Evolutionary conservation across 2,888 invertebrate genomes (phyloP).

Genomic region (Acanthococcus lagerstroemiae): DNA sequence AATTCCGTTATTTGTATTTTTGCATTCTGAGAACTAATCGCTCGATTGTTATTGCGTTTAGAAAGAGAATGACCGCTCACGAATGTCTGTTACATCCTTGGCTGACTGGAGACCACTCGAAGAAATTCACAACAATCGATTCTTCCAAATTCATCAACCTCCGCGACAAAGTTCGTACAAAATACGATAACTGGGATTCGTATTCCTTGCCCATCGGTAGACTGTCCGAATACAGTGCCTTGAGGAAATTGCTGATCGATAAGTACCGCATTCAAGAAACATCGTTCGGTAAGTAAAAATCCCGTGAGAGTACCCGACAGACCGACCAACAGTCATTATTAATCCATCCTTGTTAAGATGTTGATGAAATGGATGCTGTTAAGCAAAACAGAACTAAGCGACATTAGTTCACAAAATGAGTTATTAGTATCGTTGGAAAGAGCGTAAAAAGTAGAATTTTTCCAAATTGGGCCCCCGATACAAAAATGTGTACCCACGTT

Average conservation of each 20-base stretch:
- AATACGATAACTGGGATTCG: constrained; percentile 69
- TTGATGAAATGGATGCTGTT: too few relatives aligned
- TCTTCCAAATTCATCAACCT: constrained; percentile 75
- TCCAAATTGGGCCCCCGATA: too few relatives aligned
- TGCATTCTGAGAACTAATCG: too few relatives aligned
- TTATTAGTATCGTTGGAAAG: too few relatives aligned
- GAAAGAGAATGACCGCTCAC: constrained; percentile 95
- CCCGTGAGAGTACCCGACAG: too few relatives aligned
- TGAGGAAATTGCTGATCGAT: constrained; percentile 88
- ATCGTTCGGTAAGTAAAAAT: constrained; percentile 66
- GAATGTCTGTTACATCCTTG: constrained; percentile 92
- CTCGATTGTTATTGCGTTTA: constrained; percentile 42
- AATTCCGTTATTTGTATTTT: too few relatives aligned
- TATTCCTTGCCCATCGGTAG: constrained; percentile 91
- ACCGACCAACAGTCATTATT: too few relatives aligned
- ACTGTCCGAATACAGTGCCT: constrained; percentile 91
- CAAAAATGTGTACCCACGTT: too few relatives aligned
- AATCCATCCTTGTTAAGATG: too few relatives aligned
- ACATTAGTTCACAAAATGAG: too few relatives aligned
- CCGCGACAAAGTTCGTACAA: constrained; percentile 74
- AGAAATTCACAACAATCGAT: constrained; percentile 58
- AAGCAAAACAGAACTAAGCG: too few relatives aligned
- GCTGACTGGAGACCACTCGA: constrained; percentile 78
- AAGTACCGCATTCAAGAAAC: constrained; percentile 95
- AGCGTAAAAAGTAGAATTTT: too few relatives aligned